Evolutionary conservation across 2,888 invertebrate species (phyloP).

Genomic region (Bembecia ichneumoniformis): DNA sequence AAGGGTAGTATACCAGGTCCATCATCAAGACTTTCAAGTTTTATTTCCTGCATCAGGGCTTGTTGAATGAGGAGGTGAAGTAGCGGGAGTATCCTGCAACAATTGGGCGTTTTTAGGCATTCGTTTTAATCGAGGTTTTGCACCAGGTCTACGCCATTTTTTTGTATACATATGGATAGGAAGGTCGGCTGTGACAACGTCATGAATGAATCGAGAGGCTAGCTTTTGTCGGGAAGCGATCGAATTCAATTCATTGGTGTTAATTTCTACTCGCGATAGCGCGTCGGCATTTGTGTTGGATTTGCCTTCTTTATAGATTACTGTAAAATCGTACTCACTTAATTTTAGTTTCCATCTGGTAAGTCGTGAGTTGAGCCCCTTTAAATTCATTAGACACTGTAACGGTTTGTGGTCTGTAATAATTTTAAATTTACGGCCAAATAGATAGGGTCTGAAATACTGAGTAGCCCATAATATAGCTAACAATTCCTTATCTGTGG

Average conservation of each 20-base stretch:
- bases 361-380: constrained; percentile 13
- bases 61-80: too few relatives aligned
- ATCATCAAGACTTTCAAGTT: too few relatives aligned
- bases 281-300: too few relatives aligned
- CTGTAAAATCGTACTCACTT: too few relatives aligned
- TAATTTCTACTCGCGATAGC: constrained; percentile 10
- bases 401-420: constrained; percentile 12
- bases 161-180: constrained; percentile 6
- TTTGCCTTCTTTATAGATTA: too few relatives aligned
- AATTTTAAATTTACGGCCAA: constrained; percentile 14
- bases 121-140: constrained; percentile 3
- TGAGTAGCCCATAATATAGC: constrained; percentile 8
- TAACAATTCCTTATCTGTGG: constrained; percentile 7
- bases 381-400: constrained; percentile 10
- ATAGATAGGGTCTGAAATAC: constrained; percentile 11
- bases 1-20: constrained; percentile 2
- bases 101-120: constrained; percentile 1
- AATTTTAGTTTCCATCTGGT: constrained; percentile 18
- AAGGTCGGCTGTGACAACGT: constrained; percentile 1
- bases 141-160: constrained; percentile 3
- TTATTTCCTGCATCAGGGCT: too few relatives aligned
- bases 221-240: too few relatives aligned
- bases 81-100: constrained; percentile 1
- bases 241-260: constrained; percentile 7
- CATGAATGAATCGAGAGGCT: background rate